Evolutionary conservation across 2,797 vertebrate genomes (phyloP).

Genomic region (Chiroxiphia lanceolata): DNA sequence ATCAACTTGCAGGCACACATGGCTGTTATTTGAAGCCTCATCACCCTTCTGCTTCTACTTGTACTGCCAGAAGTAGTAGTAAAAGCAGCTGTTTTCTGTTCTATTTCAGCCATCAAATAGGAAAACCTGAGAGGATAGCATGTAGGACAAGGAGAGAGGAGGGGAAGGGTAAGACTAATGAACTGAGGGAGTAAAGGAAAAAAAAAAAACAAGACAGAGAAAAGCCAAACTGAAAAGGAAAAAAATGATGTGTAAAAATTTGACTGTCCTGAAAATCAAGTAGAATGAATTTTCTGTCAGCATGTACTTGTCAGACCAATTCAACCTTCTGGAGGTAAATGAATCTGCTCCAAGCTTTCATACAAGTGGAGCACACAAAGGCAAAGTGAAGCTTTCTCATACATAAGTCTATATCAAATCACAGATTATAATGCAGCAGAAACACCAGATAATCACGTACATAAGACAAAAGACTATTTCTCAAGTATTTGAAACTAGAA

Average conservation of each 20-base stretch:
- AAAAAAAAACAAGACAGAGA: background rate
- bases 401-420: background rate
- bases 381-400: background rate
- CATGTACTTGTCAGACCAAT: background rate
- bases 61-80: background rate
- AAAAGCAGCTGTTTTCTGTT: background rate
- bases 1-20: background rate
- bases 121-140: background rate
- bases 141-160: background rate
- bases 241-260: background rate
- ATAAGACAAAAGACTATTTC: background rate
- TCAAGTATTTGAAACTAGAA: background rate
- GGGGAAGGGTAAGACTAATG: background rate
- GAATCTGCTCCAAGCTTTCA: background rate
- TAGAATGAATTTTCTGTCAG: background rate
- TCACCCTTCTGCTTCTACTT: background rate
- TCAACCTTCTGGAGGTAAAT: background rate
- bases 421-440: background rate
- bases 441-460: background rate
- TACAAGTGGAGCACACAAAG: background rate
- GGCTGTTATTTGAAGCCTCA: background rate
- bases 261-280: background rate
- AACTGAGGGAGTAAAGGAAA: accelerated
- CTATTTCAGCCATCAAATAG: background rate
- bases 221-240: background rate